Evolutionary conservation across 2,797 vertebrate species (phyloP), one percentile per base, ranked within the genome.

Genomic region (Schizothorax lantsangensis): DNA sequence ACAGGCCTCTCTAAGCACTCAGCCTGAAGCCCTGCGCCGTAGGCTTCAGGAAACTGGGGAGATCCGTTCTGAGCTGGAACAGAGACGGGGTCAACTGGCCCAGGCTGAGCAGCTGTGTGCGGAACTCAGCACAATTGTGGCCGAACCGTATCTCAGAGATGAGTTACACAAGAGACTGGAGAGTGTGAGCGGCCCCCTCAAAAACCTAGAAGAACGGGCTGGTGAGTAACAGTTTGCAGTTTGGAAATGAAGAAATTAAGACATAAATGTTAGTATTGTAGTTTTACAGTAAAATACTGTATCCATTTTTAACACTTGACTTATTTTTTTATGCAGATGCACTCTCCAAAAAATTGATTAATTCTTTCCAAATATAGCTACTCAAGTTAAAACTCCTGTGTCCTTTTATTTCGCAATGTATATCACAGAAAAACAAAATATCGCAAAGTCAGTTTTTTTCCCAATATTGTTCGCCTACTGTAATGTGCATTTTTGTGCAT

Each of bases 91-190:
- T 0, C 95, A 99, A 92, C 95, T 98, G 33, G 85, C 88, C 0
- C 96, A 97, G 92, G 98, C 98, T 0, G 96, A 98, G 93, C 88
- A 73, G 81, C 95, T 99, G 75, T 99, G 98, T 12, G 85, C 90
- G 33, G 97, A 97, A 90, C 96, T 99, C 75, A 98, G 97, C 0
- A 1, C 94, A 77, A 97, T 99, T 66, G 97, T 99, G 9, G 97
- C 95, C 3, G 98, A 99, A 84, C 97, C 98, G 2, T 99, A 99
- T 91, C 97, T 99, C 90, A 96, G 96, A 90, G 97, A 99, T n/a
- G 98, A 99, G 93, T 94, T 99, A 54, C 95, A 93, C 87, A 99
- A 99, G 87, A 96, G 98, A 6, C 95, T 99, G 91, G 96, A 97
- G 91, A 96, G 96, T 0, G 97, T 99, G 88, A 95, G 96, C 0